Evolutionary conservation across 2,113 vertebrate genomes (phyloP).

Genomic region (Urocolius indicus): DNA sequence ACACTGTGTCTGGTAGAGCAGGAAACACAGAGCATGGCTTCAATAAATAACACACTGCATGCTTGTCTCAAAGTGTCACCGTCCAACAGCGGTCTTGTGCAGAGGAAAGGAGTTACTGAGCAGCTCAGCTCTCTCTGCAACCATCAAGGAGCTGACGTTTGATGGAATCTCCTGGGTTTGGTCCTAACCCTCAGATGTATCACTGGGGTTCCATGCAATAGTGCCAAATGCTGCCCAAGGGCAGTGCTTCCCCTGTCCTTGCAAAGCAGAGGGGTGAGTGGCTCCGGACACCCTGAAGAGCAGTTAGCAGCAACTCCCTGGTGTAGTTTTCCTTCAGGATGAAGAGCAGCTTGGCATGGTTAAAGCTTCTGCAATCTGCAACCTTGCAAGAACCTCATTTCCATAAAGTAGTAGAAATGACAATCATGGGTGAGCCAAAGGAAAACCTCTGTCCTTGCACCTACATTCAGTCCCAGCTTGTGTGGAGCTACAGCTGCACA

Average conservation of each 20-base stretch:
- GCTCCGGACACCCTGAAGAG: not conserved
- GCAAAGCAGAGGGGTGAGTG: not conserved
- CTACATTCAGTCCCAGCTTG: not conserved
- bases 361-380: not conserved
- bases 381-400: not conserved
- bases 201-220: not conserved
- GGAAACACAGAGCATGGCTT: not conserved
- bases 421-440: not conserved
- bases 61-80: not conserved
- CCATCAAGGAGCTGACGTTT: not conserved
- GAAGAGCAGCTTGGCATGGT: not conserved
- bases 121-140: not conserved
- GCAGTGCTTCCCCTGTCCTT: not conserved
- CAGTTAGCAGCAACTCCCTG: not conserved
- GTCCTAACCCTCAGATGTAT: not conserved
- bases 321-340: not conserved
- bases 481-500: not conserved
- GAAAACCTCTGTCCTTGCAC: not conserved
- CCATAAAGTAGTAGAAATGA: not conserved
- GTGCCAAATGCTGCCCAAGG: not conserved
- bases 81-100: not conserved
- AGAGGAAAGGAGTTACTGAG: not conserved
- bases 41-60: not conserved
- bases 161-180: not conserved
- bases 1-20: not conserved